A percentile compares a stretch with the other conserved stretches of the same genome.
Conservation (phyloP, 2,797 vertebrate genomes). For the Trachops cirrhosus region DNA sequence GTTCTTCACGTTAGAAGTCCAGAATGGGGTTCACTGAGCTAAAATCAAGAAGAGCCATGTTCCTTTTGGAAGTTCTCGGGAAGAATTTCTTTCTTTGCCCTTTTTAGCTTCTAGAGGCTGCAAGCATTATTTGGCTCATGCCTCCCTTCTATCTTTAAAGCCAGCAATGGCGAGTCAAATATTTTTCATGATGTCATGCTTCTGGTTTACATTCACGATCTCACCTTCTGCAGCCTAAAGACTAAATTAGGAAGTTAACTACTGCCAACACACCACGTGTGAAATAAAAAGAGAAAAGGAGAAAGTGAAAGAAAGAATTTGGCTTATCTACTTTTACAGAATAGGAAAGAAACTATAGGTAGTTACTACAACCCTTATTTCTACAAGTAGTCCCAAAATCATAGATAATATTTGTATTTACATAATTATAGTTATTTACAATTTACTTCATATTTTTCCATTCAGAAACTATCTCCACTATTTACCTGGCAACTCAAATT, state of each 20-base stretch:
- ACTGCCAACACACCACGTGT: accelerated
- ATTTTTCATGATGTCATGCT: not conserved
- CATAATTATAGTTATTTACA: not conserved
- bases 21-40: too few relatives aligned
- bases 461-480: not conserved
- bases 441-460: not conserved
- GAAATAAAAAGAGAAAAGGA: not conserved
- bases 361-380: not conserved
- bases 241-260: not conserved
- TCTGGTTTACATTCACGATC: not conserved
- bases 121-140: not conserved
- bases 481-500: not conserved
- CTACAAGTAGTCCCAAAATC: not conserved
- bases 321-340: not conserved
- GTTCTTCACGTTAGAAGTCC: too few relatives aligned
- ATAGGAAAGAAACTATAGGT: not conserved
- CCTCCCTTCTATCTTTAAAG: not conserved
- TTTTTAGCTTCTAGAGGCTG: not conserved
- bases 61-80: too few relatives aligned
- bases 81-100: too few relatives aligned
- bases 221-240: not conserved
- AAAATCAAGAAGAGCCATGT: too few relatives aligned
- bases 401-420: not conserved
- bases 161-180: not conserved
- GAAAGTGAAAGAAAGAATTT: not conserved